phyloP scores from a whole-genome alignment of 1,140 invertebrate species.

The Orius laevigatus region DNA sequence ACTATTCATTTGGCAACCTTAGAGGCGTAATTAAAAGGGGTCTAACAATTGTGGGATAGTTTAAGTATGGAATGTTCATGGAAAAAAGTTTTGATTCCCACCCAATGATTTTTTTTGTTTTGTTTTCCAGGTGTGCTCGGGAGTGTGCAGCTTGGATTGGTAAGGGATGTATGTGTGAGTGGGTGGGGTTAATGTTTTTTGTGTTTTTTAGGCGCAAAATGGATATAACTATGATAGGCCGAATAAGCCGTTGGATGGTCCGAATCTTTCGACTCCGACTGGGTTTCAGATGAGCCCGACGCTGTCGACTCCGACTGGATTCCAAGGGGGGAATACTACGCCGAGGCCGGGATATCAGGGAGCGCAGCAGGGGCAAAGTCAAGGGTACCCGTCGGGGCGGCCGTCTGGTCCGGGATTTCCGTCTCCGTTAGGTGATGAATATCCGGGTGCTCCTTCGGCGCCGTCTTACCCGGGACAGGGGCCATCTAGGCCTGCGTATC shows the following conservation, averaged over 20 bases:
- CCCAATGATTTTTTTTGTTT: neutral
- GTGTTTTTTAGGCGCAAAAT: slow-evolving; percentile 27
- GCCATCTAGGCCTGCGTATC: slow-evolving; percentile 12
- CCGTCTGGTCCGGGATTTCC: slow-evolving; percentile 12
- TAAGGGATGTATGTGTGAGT: neutral
- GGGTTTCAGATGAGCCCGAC: neutral
- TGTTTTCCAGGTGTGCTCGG: slow-evolving; percentile 7
- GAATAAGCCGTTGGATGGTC: slow-evolving; percentile 27
- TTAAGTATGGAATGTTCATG: too few relatives aligned
- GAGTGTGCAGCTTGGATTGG: slow-evolving; percentile 1
- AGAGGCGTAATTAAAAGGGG: too few relatives aligned
- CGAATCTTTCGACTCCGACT: slow-evolving; percentile 1
- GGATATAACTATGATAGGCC: slow-evolving; percentile 39
- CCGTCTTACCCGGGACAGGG: slow-evolving; percentile 1
- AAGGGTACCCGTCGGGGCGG: slow-evolving; percentile 18
- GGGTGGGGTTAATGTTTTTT: neutral
- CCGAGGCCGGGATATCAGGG: slow-evolving; percentile 18
- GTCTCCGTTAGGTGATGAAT: slow-evolving; percentile 5
- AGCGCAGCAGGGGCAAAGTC: slow-evolving; percentile 15
- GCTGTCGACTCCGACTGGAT: slow-evolving; percentile 15
- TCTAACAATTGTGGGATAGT: too few relatives aligned
- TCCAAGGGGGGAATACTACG: slow-evolving; percentile 2
- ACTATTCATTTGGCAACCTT: too few relatives aligned
- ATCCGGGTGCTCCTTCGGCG: slow-evolving; percentile 7
- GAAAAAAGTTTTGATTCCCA: too few relatives aligned